Percentiles rank a stretch among this genome's conserved stretches.
Evolutionary conservation across 2,113 vertebrate species (phyloP).

Genomic region (Lasiurus cinereus): DNA sequence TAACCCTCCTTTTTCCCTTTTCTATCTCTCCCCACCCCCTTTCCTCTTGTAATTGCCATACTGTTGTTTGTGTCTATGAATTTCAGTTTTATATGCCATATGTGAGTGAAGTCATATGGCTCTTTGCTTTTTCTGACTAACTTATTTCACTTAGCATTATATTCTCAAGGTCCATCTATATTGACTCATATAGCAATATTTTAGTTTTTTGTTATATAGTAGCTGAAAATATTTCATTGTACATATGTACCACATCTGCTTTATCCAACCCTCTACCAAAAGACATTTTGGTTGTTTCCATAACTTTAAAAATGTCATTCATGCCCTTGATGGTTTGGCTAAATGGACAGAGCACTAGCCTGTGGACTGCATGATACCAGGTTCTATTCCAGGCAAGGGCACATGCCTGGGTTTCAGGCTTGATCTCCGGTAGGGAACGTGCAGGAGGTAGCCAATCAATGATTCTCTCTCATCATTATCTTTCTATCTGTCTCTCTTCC

Average conservation of each 20-base stretch:
- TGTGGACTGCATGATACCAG: no score
- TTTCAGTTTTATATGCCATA: neutral
- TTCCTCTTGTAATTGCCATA: neutral
- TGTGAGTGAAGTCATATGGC: neutral
- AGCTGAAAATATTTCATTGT: neutral
- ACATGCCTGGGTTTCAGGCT: no score
- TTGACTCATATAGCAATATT: neutral
- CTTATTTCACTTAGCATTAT: neutral
- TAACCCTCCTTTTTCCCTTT: neutral
- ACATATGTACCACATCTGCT: neutral
- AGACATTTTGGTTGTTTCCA: neutral
- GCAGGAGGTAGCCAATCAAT: no score
- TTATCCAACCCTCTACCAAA: neutral
- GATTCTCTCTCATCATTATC: no score
- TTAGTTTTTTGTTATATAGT: neutral
- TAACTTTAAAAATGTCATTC: neutral
- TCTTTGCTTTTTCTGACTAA: neutral
- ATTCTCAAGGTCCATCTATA: neutral
- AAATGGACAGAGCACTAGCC: no score
- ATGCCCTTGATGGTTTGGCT: no score
- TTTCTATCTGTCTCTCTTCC: no score
- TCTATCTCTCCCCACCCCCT: neutral
- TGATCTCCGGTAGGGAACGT: no score
- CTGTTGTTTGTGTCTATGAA: neutral
- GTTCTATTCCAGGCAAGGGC: no score